Evolutionary conservation across 2,797 vertebrate species (phyloP).

Genomic region (Hypotaenidia okinawae): DNA sequence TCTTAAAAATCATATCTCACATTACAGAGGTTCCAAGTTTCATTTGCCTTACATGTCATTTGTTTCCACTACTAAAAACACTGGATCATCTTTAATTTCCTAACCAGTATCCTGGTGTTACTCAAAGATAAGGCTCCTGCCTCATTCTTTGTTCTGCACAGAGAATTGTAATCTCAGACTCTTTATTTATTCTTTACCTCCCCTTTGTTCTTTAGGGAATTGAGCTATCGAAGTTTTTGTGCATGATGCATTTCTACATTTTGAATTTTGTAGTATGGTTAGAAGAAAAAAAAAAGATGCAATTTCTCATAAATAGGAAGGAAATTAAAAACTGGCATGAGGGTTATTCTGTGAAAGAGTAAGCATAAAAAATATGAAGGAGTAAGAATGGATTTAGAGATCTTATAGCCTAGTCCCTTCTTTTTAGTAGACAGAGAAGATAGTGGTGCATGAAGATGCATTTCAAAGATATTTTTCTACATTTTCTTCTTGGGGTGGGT

Average conservation of each 20-base stretch:
- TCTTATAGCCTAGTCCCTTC: background rate
- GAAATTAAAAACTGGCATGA: background rate
- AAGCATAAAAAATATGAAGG: background rate
- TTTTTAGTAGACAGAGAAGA: background rate
- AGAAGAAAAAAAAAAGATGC: background rate
- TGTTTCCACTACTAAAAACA: background rate
- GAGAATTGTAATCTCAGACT: background rate
- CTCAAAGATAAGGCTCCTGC: background rate
- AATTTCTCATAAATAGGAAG: background rate
- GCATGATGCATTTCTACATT: background rate
- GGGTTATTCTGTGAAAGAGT: background rate
- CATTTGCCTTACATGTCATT: background rate
- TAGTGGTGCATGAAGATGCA: background rate
- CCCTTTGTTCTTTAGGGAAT: background rate
- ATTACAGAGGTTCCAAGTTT: background rate
- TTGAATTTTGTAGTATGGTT: background rate
- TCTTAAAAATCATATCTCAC: background rate
- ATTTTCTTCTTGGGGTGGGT: background rate
- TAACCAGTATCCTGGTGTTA: background rate
- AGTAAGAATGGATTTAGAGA: background rate
- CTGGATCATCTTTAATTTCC: background rate
- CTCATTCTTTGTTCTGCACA: accelerated
- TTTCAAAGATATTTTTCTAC: background rate
- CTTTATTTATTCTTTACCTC: background rate
- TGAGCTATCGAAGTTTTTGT: background rate